Conservation (phyloP, 2,797 vertebrate species). For the Leontocebus nigricollis region DNA sequence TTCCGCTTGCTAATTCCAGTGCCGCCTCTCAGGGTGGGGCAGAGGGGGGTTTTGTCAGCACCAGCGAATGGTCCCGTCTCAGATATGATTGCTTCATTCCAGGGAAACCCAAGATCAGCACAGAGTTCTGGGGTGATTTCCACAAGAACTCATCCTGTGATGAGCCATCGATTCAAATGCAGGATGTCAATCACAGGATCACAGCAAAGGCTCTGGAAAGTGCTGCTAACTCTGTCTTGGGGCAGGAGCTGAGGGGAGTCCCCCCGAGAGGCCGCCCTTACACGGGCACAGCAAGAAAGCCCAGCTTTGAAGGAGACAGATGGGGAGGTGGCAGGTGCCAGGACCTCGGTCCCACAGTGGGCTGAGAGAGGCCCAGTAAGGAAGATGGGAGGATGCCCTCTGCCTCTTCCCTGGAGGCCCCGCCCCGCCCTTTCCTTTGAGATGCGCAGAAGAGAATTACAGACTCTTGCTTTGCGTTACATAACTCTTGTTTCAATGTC, state of each 20-base stretch:
- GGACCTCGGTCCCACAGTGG: neutral
- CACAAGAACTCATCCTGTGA: too few species aligned
- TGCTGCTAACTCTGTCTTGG: neutral
- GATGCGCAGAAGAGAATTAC: neutral
- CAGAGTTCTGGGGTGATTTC: too few species aligned
- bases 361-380: neutral
- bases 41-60: too few species aligned
- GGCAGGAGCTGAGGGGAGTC: too few species aligned
- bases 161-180: too few species aligned
- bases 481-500: neutral
- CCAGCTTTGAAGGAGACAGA: neutral
- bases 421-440: neutral
- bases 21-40: rapidly evolving
- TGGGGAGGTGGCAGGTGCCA: neutral
- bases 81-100: neutral
- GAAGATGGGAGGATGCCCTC: neutral
- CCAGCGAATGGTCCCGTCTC: neutral
- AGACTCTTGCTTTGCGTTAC: neutral
- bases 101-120: neutral
- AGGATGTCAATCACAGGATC: too few species aligned
- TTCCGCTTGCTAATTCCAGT: neutral
- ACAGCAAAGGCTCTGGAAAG: neutral
- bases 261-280: neutral
- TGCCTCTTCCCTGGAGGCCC: neutral
- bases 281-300: neutral